Base-by-base conservation (phyloP, 2,888 invertebrate genomes). In the Pristionchus arcanus region DNA sequence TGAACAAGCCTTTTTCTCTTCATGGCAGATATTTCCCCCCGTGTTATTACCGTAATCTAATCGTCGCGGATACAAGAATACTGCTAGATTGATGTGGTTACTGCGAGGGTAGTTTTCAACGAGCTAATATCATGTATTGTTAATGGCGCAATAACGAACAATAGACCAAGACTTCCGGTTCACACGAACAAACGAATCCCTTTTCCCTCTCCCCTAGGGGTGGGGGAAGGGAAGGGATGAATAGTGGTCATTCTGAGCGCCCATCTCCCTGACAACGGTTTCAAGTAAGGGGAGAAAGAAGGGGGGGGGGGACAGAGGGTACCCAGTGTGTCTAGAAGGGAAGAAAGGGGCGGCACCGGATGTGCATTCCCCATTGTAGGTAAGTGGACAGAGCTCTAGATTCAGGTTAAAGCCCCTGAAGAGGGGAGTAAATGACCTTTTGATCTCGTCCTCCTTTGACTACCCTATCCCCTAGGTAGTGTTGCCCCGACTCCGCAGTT, bases 231-330 rank as follows among this genome's bases (percentile, higher is more conserved):
- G 42, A 49, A 49, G 55, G 55, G 77, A 49, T 77, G 42, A 37
- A 77, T 42, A 42, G 77, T 77, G 77, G 77, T 77, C 77, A 77
- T 77, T 77, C 42, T 37, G 37, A 74, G 55, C 28, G 53, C 34
- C 34, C 55, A 84, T 84, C 84, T 55, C 84, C 84, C 84, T 84
- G 84, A 84, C 84, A 84, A 84, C 84, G 84, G 77, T 77, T 77
- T 77, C 42, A 49, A 77, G 42, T 53, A 28, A 31, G 53, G n/a
- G 53, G 83, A 83, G 83, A n/a, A n/a, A 83, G 84, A 55, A 28
- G 84, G 55, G 84, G 84, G 55, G 81, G 25, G 49, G 25, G 83
- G 42, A 9, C 28, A 55, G 31, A 55, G 84, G 55, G 55, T 55
- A 21, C 37, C 37, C 59, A 42, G 21, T 25, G 77, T n/a, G 77